A percentile compares a stretch with the other conserved stretches of the same genome.
Evolutionary conservation across 2,797 vertebrate genomes (phyloP).

Genomic region (Chrysocyon brachyurus): DNA sequence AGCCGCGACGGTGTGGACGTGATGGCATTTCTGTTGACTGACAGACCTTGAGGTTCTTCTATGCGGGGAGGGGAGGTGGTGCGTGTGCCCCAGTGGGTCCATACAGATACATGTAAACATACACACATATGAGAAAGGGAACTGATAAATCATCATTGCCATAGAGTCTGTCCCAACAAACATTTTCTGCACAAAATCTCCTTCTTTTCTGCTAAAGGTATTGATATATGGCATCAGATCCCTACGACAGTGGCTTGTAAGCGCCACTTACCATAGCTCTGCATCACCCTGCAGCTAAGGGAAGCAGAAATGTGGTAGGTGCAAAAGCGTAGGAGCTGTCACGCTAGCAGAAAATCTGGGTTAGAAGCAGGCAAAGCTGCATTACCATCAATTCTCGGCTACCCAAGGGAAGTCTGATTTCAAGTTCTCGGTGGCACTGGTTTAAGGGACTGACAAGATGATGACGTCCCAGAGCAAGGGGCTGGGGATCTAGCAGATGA

Average conservation of each 20-base stretch:
- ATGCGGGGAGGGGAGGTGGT: neutral
- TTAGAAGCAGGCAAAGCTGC: neutral
- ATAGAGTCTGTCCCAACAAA: neutral
- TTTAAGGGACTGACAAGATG: neutral
- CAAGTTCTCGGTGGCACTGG: neutral
- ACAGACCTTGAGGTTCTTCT: neutral
- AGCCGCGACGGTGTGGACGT: neutral
- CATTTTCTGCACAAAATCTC: neutral
- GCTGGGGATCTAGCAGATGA: neutral
- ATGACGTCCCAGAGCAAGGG: neutral
- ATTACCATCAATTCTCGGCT: neutral
- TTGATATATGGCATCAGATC: neutral
- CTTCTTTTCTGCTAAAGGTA: neutral
- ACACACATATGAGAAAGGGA: neutral
- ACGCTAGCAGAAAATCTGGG: neutral
- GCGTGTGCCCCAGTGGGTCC: accelerated
- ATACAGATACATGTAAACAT: accelerated
- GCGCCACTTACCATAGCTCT: neutral
- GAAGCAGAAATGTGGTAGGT: neutral
- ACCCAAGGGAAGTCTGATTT: neutral
- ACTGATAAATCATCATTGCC: neutral
- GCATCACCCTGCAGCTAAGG: neutral
- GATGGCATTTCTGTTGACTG: neutral
- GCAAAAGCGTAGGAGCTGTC: neutral
- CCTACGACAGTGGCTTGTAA: neutral